Conservation (phyloP, 2,113 vertebrate species). For the Callithrix jacchus region DNA sequence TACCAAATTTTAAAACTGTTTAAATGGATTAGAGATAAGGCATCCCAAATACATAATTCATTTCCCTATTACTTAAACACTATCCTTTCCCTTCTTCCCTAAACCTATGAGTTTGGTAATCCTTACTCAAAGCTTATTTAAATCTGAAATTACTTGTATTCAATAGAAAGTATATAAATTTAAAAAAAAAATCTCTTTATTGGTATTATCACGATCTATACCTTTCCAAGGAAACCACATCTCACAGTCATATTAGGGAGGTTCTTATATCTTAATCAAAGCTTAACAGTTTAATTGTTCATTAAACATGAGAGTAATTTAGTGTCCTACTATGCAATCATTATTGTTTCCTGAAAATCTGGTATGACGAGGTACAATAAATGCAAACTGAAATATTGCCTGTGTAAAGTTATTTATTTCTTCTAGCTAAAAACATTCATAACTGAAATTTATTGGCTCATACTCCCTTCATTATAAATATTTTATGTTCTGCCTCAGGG, state of each 20-base stretch:
- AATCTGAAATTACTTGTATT: constrained; percentile 49
- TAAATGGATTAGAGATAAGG: constrained; percentile 20
- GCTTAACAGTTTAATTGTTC: constrained; percentile 80
- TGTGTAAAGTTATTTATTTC: constrained; percentile 84
- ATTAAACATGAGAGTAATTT: constrained; percentile 84
- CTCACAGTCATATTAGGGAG: constrained; percentile 76
- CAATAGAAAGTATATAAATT: constrained; percentile 53
- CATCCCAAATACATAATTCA: not conserved
- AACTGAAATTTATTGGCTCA: constrained; percentile 85
- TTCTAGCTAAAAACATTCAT: constrained; percentile 84
- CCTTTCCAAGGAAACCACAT: constrained; percentile 70
- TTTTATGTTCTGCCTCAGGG: constrained; percentile 85
- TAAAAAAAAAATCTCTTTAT: not conserved
- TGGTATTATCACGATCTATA: constrained; percentile 32
- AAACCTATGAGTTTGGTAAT: not conserved
- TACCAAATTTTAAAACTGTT: not conserved
- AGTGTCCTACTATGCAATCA: constrained; percentile 76
- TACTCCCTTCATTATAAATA: constrained; percentile 84
- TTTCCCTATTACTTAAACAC: not conserved
- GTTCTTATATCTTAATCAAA: constrained; percentile 78
- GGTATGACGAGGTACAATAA: constrained; percentile 77
- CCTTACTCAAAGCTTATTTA: constrained; percentile 30
- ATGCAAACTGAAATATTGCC: constrained; percentile 84
- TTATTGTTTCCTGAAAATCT: constrained; percentile 84
- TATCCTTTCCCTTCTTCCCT: not conserved